Conservation (phyloP, 2,888 invertebrate genomes). For the Agrilus cyanescens region DNA sequence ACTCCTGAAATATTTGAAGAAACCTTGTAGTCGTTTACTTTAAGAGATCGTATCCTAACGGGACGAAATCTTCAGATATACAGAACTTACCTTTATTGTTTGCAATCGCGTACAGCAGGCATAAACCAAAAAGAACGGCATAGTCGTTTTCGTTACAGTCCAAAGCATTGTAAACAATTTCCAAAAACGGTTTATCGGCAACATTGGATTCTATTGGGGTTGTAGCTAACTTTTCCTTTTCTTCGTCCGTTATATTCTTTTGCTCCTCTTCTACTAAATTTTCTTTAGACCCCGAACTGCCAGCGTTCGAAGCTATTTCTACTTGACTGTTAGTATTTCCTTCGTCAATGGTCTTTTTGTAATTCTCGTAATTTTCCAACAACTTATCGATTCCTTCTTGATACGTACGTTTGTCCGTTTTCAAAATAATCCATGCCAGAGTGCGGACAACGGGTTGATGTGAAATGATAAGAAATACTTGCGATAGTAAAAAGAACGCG, state of each 20-base stretch:
- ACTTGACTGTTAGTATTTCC: conserved; percentile 15
- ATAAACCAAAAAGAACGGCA: conserved; percentile 78
- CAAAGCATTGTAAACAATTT: conserved; percentile 76
- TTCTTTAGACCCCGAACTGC: conserved; percentile 24
- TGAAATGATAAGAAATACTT: conserved; percentile 89
- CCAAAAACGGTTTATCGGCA: conserved; percentile 68
- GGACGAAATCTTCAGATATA: no score
- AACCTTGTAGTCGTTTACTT: no score
- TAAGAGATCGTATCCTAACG: no score
- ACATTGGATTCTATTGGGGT: conserved; percentile 33
- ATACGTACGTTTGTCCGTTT: conserved; percentile 50
- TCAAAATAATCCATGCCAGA: conserved; percentile 80
- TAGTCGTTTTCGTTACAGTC: conserved; percentile 92
- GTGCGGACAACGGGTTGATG: conserved; percentile 84
- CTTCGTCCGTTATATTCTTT: conserved; percentile 85
- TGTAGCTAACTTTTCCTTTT: conserved; percentile 52
- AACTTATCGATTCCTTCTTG: conserved; percentile 32
- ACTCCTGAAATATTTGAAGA: conserved; percentile 49
- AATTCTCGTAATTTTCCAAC: conserved; percentile 28
- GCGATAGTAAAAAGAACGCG: conserved; percentile 79
- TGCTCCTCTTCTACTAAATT: conserved; percentile 39
- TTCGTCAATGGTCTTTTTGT: conserved; percentile 14
- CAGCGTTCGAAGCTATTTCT: conserved; percentile 20
- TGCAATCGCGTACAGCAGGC: conserved; percentile 84
- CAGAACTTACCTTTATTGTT: conserved; percentile 77